A percentile compares a stretch with the other conserved stretches of the same genome.
Conservation (phyloP, 2,888 invertebrate species). For the Andrena dorsata region DNA sequence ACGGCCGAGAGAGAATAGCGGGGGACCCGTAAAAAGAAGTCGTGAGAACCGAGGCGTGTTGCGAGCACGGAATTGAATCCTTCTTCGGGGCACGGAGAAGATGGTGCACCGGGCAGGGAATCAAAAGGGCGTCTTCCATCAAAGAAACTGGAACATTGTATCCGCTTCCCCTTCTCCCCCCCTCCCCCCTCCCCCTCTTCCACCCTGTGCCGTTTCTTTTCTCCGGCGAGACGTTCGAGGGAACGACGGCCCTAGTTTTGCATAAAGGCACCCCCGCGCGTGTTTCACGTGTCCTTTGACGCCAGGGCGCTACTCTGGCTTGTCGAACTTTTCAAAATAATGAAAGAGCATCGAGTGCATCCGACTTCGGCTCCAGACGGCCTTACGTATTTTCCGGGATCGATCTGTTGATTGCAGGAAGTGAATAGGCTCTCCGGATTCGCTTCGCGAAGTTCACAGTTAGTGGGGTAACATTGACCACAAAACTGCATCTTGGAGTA, state of each 20-base stretch:
- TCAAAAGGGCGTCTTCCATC: constrained; percentile 67
- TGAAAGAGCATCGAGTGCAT: too few relatives aligned
- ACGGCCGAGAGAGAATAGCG: constrained; percentile 57
- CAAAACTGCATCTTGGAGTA: too few relatives aligned
- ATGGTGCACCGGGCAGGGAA: constrained; percentile 52
- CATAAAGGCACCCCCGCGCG: constrained; percentile 15
- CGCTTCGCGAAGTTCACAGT: too few relatives aligned
- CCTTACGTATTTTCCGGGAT: too few relatives aligned
- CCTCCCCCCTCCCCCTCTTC: constrained; percentile 17
- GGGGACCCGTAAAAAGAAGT: constrained; percentile 72
- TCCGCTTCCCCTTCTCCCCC: constrained; percentile 35
- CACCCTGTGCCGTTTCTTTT: constrained; percentile 21
- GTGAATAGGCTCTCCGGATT: too few relatives aligned
- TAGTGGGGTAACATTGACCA: too few relatives aligned
- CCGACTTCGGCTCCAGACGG: too few relatives aligned
- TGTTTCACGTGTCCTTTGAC: constrained; percentile 19
- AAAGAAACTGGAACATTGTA: constrained; percentile 50
- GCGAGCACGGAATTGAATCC: constrained; percentile 79
- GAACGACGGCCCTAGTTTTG: constrained; percentile 47
- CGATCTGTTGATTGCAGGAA: too few relatives aligned
- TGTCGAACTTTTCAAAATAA: not conserved
- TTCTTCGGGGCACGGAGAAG: constrained; percentile 60
- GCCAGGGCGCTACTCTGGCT: constrained; percentile 2
- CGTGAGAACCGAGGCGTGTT: constrained; percentile 77
- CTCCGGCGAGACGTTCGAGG: constrained; percentile 13